Evolutionary conservation across 2,888 invertebrate species (phyloP), one percentile per base, ranked within the genome.

Genomic region (Peribatodes rhomboidaria): DNA sequence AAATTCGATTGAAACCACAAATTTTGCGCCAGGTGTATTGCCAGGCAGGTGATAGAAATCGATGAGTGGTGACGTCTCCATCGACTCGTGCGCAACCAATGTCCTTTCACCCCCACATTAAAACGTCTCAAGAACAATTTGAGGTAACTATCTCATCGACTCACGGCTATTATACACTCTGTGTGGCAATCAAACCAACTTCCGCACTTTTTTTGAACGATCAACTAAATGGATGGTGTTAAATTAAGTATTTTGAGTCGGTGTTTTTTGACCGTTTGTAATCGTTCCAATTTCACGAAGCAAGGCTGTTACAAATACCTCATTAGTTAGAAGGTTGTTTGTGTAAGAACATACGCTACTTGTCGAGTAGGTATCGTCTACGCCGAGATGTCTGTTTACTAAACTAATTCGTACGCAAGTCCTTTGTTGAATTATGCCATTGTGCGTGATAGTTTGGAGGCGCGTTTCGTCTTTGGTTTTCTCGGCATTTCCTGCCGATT

Each of bases 1-100:
- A 69, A 74, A 72, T 76, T 72, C 56, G 64, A 65, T 41, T 47
- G 47, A 72, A 70, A 83, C 83, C 84, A 73, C 86, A 84, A 70
- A 77, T 63, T 71, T 73, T 71, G 61, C 63, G 77, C 77, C 89
- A 89, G 88, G 86, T 89, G 90, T 72, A 74, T 71, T 74, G 59
- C 61, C 39, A 41, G 71, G 84, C 92, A 91, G 91, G 88, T 90
- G 91, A 80, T 82, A 72, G 75, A 71, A 75, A 80, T 69, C 74
- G 64, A 70, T 65, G 72, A 70, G 69, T 72, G 71, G 69, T 81
- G 84, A 88, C 81, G 83, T 82, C 90, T 89, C 81, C 81, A 86
- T 87, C 76, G 84, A 77, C 88, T 84, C 89, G 90, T 88, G 90
- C 90, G 88, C 83, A 82, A 76, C 90, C 74, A 88, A 90, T 89